Evolutionary conservation across 2,888 invertebrate genomes (phyloP).

Genomic region (Ellobium chinense): DNA sequence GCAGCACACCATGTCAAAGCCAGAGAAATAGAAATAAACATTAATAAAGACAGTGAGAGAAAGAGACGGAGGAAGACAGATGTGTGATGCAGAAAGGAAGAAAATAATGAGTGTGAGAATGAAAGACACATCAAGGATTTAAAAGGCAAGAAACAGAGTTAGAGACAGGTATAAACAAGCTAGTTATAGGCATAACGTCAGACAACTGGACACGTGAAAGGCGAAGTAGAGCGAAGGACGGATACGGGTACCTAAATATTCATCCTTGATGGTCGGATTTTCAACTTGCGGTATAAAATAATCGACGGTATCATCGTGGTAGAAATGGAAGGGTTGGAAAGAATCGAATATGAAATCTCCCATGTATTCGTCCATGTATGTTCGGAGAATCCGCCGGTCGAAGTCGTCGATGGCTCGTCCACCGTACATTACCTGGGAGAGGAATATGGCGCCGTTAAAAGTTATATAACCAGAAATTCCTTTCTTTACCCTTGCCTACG

Average conservation of each 20-base stretch:
- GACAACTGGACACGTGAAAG: too few relatives aligned
- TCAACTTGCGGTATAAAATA: slow-evolving; percentile 82
- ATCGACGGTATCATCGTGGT: slow-evolving; percentile 85
- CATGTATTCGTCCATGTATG: slow-evolving; percentile 95
- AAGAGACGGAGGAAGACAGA: background rate
- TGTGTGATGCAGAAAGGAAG: background rate
- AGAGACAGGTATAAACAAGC: slow-evolving; percentile 2
- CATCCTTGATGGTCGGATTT: slow-evolving; percentile 72
- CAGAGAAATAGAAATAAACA: background rate
- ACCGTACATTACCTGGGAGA: slow-evolving; percentile 89
- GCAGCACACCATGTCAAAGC: too few relatives aligned
- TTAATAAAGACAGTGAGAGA: background rate
- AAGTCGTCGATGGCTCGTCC: slow-evolving; percentile 94
- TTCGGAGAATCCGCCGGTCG: slow-evolving; percentile 90
- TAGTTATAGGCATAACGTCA: too few relatives aligned
- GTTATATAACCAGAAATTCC: too few relatives aligned
- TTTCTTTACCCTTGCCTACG: too few relatives aligned
- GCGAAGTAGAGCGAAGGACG: too few relatives aligned
- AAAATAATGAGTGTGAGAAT: background rate
- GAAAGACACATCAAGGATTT: background rate
- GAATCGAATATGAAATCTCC: slow-evolving; percentile 94
- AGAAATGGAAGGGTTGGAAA: slow-evolving; percentile 94
- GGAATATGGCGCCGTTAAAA: too few relatives aligned
- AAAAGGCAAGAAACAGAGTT: background rate
- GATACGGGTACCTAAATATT: slow-evolving; percentile 77